Conservation (phyloP, 2,888 invertebrate species). For the Nomada lathburiana region DNA sequence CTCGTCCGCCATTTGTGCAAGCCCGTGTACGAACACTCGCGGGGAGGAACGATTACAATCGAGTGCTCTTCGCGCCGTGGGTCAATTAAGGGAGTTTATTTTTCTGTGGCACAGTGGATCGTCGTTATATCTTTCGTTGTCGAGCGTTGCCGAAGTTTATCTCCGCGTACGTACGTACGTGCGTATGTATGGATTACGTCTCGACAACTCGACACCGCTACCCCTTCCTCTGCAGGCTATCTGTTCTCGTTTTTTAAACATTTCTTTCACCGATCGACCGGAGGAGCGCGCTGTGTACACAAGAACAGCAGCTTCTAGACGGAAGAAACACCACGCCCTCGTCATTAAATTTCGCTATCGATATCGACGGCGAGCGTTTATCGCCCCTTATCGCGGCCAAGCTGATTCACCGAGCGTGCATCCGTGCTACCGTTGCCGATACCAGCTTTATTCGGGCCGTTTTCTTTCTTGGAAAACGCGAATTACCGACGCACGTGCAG, state of each 20-base stretch:
- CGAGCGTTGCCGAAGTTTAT: constrained; percentile 28
- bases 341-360: constrained; percentile 65
- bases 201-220: background rate
- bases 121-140: background rate
- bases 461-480: constrained; percentile 36
- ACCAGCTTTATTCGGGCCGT: constrained; percentile 54
- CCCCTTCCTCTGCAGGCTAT: background rate
- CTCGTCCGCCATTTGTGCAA: constrained; percentile 17
- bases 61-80: constrained; percentile 31
- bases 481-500: constrained; percentile 4
- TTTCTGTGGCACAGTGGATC: constrained; percentile 43
- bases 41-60: constrained; percentile 36
- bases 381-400: constrained; percentile 59
- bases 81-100: constrained; percentile 66
- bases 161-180: background rate
- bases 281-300: constrained; percentile 17
- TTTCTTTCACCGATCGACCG: background rate
- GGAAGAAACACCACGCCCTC: constrained; percentile 61
- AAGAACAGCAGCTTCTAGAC: constrained; percentile 58
- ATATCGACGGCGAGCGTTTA: constrained; percentile 63
- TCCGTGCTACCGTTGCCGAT: constrained; percentile 70
- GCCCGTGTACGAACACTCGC: background rate
- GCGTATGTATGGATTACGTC: background rate
- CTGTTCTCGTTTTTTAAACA: background rate
- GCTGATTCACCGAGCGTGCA: constrained; percentile 68